Conservation (phyloP, 2,888 invertebrate genomes). For the Oligia fasciuncula region DNA sequence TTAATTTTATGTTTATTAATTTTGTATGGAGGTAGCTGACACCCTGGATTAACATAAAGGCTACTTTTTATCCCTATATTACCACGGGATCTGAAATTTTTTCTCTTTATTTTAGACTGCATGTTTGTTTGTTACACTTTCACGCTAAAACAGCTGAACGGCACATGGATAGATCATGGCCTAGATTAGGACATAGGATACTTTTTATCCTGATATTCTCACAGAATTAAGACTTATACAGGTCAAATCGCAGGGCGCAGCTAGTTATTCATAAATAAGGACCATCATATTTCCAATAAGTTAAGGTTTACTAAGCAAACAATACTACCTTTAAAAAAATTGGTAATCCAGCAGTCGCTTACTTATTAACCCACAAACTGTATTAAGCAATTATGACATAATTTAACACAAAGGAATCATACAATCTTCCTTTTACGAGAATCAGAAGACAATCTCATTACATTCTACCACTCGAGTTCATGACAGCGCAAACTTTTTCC, state of each 20-base stretch:
- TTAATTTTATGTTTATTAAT: too few species aligned
- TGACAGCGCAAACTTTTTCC: slow-evolving; percentile 22
- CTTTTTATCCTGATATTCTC: too few species aligned
- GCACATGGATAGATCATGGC: background rate
- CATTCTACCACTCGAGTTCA: slow-evolving; percentile 22
- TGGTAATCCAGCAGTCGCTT: background rate
- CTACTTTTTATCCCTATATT: too few species aligned
- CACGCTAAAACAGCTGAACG: background rate
- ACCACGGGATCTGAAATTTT: too few species aligned
- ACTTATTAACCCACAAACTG: background rate
- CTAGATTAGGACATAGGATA: too few species aligned
- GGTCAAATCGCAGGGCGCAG: too few species aligned
- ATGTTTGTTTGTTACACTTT: background rate
- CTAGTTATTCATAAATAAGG: too few species aligned
- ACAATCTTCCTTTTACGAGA: background rate
- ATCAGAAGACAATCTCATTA: slow-evolving; percentile 14
- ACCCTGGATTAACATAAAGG: too few species aligned
- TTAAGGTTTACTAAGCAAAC: background rate
- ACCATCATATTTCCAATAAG: too few species aligned
- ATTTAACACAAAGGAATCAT: background rate
- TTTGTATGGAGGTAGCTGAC: too few species aligned
- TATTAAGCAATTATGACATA: background rate
- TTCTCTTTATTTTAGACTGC: too few species aligned
- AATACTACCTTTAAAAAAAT: background rate
- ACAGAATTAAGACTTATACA: too few species aligned